Percentiles rank a stretch among this genome's conserved stretches.
Evolutionary conservation across 2,888 invertebrate species (phyloP).

Genomic region (Mayetiola destructor): DNA sequence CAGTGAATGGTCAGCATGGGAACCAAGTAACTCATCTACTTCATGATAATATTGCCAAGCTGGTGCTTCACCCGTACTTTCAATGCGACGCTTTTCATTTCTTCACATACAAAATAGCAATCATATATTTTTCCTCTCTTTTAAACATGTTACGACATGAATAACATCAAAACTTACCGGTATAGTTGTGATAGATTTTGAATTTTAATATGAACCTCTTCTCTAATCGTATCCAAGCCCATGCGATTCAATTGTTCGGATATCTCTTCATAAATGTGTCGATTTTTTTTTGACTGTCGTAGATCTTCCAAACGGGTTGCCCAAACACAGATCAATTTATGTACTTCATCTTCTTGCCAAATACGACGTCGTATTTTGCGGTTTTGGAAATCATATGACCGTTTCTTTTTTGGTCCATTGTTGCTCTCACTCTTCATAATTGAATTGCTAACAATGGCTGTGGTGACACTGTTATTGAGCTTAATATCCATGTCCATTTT

Average conservation of each 20-base stretch:
- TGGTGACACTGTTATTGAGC: not conserved
- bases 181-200: slow-evolving; percentile 5
- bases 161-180: not conserved
- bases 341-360: slow-evolving; percentile 8
- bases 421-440: not conserved
- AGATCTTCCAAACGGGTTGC: not conserved
- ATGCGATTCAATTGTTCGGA: slow-evolving; percentile 4
- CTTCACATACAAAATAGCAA: not conserved
- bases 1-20: not conserved
- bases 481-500: not conserved
- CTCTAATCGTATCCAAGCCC: slow-evolving; percentile 1
- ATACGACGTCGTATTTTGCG: slow-evolving; percentile 3
- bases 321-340: slow-evolving; percentile 9
- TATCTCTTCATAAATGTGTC: slow-evolving; percentile 9
- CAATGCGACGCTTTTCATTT: slow-evolving; percentile 3
- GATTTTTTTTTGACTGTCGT: slow-evolving; percentile 8
- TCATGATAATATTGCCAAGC: slow-evolving; percentile 3
- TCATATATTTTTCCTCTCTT: not conserved
- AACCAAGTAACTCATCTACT: not conserved
- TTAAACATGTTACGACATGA: not conserved
- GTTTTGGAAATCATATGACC: slow-evolving; percentile 10
- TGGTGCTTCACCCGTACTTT: not conserved
- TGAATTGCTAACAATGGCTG: not conserved
- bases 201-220: slow-evolving; percentile 12
- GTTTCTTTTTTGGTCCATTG: not conserved